Percentiles rank a stretch among this genome's conserved stretches.
Conservation (phyloP, 2,113 vertebrate species). For the Gopherus flavomarginatus region DNA sequence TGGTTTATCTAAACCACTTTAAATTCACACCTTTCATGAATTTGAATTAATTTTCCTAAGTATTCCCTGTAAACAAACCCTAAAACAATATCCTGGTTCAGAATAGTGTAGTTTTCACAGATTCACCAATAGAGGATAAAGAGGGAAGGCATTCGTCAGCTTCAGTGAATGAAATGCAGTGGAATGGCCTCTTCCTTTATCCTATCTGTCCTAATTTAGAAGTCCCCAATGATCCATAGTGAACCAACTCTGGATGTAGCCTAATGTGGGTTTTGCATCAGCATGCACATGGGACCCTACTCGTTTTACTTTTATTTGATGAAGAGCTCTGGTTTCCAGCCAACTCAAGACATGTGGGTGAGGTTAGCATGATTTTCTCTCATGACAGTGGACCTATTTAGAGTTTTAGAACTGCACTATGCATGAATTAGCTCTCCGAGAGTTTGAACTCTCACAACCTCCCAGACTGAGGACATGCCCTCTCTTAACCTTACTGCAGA, state of each 20-base stretch:
- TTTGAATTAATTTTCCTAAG: not conserved
- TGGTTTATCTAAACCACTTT: not conserved
- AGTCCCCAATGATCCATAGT: not conserved
- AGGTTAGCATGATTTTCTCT: not conserved
- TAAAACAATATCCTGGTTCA: not conserved
- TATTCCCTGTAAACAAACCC: not conserved
- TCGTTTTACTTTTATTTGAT: not conserved
- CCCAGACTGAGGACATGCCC: not conserved
- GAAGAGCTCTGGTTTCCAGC: conserved; percentile 2
- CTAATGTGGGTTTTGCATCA: not conserved
- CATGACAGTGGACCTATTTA: conserved; percentile 4
- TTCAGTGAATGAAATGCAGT: not conserved
- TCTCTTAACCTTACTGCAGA: not conserved
- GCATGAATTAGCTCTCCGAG: conserved; percentile 3
- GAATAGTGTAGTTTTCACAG: not conserved
- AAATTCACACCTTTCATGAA: not conserved
- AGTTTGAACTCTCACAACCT: conserved; percentile 10
- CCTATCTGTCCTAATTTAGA: not conserved
- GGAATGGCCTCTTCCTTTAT: not conserved
- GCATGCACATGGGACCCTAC: not conserved
- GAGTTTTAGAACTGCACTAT: not conserved
- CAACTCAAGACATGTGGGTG: not conserved
- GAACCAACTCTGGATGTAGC: conserved; percentile 1
- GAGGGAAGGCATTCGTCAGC: not conserved
- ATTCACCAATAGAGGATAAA: not conserved